phyloP scores from a whole-genome alignment of 37 sponge, comb jelly and placozoan genomes.

The Beroe ovata region DNA sequence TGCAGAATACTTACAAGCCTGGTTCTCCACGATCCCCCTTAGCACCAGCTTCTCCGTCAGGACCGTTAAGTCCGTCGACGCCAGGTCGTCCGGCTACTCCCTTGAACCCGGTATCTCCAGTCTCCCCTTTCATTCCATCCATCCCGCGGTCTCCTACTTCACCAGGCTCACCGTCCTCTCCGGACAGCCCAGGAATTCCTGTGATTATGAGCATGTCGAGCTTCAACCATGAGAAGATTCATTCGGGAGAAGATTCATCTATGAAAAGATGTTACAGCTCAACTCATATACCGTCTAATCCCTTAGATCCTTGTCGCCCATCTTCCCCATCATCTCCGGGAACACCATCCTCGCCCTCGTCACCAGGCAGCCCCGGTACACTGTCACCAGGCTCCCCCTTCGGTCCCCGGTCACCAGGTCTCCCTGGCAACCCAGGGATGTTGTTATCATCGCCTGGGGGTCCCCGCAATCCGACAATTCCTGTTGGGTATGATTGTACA shows the following conservation, averaged over 20 bases:
- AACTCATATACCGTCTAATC: neutral
- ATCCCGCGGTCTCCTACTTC: neutral
- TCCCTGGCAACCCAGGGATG: neutral
- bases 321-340: slow-evolving; percentile 13
- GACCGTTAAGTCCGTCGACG: neutral
- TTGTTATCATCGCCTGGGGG: slow-evolving; percentile 9
- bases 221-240: too few species aligned
- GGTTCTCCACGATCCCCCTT: slow-evolving; percentile 3
- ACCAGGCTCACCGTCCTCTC: slow-evolving; percentile 52
- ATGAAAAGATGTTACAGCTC: neutral
- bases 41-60: neutral
- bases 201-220: too few species aligned
- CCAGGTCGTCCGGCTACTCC: slow-evolving; percentile 33
- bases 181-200: neutral
- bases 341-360: neutral
- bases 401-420: slow-evolving; percentile 1
- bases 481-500: too few species aligned
- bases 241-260: neutral
- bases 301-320: neutral
- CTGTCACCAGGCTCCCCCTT: slow-evolving; percentile 7
- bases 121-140: slow-evolving; percentile 1
- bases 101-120: slow-evolving; percentile 7
- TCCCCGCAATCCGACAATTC: neutral
- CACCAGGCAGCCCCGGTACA: neutral
- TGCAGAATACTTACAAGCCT: neutral